A percentile compares a stretch with the other conserved stretches of the same genome.
phyloP scores from a whole-genome alignment of 1,140 invertebrate genomes.

The Calliopsis andreniformis region DNA sequence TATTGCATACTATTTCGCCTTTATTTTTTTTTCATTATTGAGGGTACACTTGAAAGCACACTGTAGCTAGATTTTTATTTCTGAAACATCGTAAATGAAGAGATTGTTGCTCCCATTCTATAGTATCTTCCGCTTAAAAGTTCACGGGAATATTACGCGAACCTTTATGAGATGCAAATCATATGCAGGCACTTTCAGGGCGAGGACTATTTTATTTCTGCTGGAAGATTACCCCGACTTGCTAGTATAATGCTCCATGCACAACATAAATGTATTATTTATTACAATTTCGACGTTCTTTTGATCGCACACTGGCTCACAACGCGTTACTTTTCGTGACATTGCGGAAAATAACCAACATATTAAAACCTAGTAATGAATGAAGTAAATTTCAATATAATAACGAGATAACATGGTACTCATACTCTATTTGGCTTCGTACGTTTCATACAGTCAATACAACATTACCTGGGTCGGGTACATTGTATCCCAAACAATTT shows the following conservation, averaged over 20 bases:
- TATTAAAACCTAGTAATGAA: neutral
- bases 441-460: too few species aligned
- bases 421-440: too few species aligned
- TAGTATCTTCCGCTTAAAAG: neutral
- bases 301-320: too few species aligned
- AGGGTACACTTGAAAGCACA: neutral
- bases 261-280: neutral
- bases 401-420: too few species aligned
- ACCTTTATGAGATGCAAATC: neutral
- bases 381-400: constrained; percentile 4
- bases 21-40: neutral
- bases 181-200: neutral
- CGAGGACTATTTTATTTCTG: neutral
- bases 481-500: too few species aligned
- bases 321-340: too few species aligned
- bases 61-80: neutral
- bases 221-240: neutral
- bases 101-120: neutral
- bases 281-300: neutral
- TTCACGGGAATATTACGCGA: neutral
- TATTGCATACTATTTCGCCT: neutral
- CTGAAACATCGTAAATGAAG: too few species aligned
- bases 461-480: too few species aligned
- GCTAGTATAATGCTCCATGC: too few species aligned
- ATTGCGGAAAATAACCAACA: neutral